Conservation (phyloP, 2,797 vertebrate species). For the Cyprinella venusta region DNA sequence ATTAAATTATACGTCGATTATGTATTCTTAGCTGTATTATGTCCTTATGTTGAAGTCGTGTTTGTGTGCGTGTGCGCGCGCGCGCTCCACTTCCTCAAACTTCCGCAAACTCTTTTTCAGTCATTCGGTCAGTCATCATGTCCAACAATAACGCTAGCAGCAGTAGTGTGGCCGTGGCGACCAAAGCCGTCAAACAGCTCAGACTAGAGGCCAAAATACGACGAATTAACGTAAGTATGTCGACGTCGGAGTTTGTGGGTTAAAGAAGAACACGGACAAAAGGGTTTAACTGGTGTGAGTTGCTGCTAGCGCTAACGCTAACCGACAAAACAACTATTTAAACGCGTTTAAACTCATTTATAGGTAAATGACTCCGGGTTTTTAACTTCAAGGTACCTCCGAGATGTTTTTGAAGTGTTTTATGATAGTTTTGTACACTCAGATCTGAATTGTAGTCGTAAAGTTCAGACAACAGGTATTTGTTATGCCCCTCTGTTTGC, state of each 20-base stretch:
- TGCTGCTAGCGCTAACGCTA: constrained; percentile 41
- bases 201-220: constrained; percentile 77
- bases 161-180: constrained; percentile 71
- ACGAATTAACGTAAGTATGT: constrained; percentile 76
- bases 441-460: background rate
- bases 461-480: background rate
- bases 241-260: background rate
- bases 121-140: constrained; percentile 65
- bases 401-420: background rate
- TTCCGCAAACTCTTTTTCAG: constrained; percentile 36
- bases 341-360: background rate
- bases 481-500: background rate
- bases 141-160: constrained; percentile 81
- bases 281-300: background rate
- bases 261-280: background rate
- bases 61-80: too few species aligned
- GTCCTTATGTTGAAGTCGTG: too few species aligned
- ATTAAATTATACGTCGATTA: too few species aligned
- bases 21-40: too few species aligned
- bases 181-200: constrained; percentile 79
- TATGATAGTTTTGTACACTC: background rate
- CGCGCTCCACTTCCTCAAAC: background rate
- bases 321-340: background rate
- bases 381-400: background rate
- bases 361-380: fast-evolving